Evolutionary conservation across 2,888 invertebrate species (phyloP).

Genomic region (Acanthosoma haemorrhoidale): DNA sequence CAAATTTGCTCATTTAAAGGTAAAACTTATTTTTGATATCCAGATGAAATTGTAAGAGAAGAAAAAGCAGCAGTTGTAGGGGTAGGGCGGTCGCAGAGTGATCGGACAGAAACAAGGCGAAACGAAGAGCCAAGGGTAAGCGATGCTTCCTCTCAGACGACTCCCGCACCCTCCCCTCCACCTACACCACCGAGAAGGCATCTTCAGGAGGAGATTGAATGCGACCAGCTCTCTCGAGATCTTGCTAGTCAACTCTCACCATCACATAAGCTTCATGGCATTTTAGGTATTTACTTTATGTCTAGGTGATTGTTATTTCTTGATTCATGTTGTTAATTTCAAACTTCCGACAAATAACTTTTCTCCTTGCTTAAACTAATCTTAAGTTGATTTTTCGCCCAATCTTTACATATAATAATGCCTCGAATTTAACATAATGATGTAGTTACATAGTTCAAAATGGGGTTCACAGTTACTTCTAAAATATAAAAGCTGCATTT

Average conservation of each 20-base stretch:
- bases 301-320: too few species aligned
- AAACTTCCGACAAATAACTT: too few species aligned
- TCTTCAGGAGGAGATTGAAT: slow-evolving; percentile 70
- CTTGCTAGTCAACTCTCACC: slow-evolving; percentile 58
- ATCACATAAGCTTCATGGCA: slow-evolving; percentile 60
- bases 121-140: slow-evolving; percentile 51
- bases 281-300: slow-evolving; percentile 53
- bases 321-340: too few species aligned
- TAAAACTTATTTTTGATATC: too few species aligned
- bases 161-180: slow-evolving; percentile 44
- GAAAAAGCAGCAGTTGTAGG: slow-evolving; percentile 31
- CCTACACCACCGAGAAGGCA: slow-evolving; percentile 55
- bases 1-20: too few species aligned
- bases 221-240: slow-evolving; percentile 64
- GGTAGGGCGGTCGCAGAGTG: slow-evolving; percentile 35
- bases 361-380: too few species aligned
- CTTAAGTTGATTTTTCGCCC: too few species aligned
- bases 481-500: too few species aligned
- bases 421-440: too few species aligned
- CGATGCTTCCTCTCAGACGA: slow-evolving; percentile 58
- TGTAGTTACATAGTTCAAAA: too few species aligned
- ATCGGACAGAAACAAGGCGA: slow-evolving; percentile 32
- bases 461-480: too few species aligned
- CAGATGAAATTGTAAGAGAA: slow-evolving; percentile 31
- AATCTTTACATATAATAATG: too few species aligned